phyloP scores from a whole-genome alignment of 2,797 vertebrate genomes.

The Discoglossus pictus region DNA sequence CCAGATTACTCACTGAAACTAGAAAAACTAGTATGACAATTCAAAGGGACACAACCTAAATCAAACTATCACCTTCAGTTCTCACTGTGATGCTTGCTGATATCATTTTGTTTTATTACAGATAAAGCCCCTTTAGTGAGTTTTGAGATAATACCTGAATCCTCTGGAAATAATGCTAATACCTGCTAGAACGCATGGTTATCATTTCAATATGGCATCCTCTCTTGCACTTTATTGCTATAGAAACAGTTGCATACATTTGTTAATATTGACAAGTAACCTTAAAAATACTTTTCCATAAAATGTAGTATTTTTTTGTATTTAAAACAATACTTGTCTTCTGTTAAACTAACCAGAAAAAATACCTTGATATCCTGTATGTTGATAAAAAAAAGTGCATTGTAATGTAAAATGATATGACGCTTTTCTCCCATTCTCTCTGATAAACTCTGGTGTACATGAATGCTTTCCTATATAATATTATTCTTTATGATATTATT shows the following conservation, averaged over 20 bases:
- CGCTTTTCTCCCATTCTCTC: conserved; percentile 15
- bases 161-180: conserved; percentile 31
- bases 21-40: no score
- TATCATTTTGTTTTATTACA: neutral
- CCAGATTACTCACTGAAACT: conserved; percentile 15
- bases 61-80: neutral
- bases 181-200: conserved; percentile 35
- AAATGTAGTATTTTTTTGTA: conserved; percentile 55
- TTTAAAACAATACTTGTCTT: conserved; percentile 50
- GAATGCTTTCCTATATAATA: conserved; percentile 49
- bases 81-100: neutral
- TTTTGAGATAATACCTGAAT: conserved; percentile 1
- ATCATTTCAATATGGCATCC: conserved; percentile 69
- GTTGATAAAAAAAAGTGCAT: conserved; percentile 45
- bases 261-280: conserved; percentile 60
- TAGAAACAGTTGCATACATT: conserved; percentile 58
- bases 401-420: conserved; percentile 47
- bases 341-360: conserved; percentile 43
- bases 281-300: conserved; percentile 55
- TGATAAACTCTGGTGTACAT: conserved; percentile 43
- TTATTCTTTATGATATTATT: conserved; percentile 49
- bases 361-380: conserved; percentile 31
- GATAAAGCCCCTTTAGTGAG: conserved; percentile 5
- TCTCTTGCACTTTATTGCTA: conserved; percentile 76
- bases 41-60: conserved; percentile 32